phyloP scores from a whole-genome alignment of 2,113 vertebrate genomes.

The Cariama cristata region DNA sequence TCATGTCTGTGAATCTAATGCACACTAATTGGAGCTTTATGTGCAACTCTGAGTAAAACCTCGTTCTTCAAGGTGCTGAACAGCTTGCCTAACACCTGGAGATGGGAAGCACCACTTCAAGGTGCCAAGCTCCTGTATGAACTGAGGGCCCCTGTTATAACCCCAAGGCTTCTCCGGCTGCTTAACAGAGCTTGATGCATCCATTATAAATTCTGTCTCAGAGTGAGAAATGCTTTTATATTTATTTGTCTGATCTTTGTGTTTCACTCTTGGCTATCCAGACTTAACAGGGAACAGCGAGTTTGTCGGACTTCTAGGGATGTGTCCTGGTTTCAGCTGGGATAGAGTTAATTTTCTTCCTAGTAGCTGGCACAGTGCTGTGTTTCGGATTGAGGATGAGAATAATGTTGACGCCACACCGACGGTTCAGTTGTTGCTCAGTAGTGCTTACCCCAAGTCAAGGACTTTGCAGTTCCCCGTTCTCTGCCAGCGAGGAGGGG shows the following conservation, averaged over 20 bases:
- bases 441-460: too few species aligned
- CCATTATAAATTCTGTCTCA: not conserved
- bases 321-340: too few species aligned
- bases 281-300: not conserved
- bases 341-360: too few species aligned
- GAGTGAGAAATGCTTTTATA: not conserved
- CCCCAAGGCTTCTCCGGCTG: not conserved
- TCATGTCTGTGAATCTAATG: not conserved
- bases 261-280: not conserved
- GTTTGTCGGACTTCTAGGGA: not conserved
- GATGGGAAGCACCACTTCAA: not conserved
- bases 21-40: not conserved
- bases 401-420: too few species aligned
- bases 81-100: conserved; percentile 1
- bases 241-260: not conserved
- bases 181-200: not conserved
- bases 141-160: not conserved
- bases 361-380: too few species aligned
- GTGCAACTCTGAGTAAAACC: not conserved
- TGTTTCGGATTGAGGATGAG: too few species aligned
- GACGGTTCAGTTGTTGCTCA: too few species aligned
- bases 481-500: too few species aligned
- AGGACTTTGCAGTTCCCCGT: too few species aligned
- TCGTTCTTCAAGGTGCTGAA: not conserved
- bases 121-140: not conserved